phyloP scores from a whole-genome alignment of 2,113 vertebrate genomes.

The Nematolebias whitei region DNA sequence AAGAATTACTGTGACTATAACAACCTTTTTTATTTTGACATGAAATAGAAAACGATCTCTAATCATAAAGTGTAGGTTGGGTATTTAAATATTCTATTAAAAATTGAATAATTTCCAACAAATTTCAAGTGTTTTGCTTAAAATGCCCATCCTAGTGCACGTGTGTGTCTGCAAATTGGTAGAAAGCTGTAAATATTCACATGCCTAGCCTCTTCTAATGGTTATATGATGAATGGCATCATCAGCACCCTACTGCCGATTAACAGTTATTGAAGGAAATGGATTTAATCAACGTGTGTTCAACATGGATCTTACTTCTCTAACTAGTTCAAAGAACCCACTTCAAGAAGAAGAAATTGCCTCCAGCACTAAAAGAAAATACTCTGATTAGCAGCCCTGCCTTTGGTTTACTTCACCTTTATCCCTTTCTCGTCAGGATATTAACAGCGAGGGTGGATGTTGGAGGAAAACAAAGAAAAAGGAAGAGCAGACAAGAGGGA shows the following conservation, averaged over 20 bases:
- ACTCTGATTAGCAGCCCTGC: slow-evolving; percentile 19
- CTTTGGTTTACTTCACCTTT: slow-evolving; percentile 36
- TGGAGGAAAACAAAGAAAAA: slow-evolving; percentile 43
- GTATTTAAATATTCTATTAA: no score
- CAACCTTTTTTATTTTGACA: no score
- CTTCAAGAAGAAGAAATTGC: slow-evolving; percentile 34
- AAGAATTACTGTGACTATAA: no score
- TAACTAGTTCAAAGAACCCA: slow-evolving; percentile 48
- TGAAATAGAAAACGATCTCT: no score
- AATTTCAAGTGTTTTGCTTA: no score
- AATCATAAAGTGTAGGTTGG: no score
- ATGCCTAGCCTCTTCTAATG: no score
- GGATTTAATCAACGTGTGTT: slow-evolving; percentile 31
- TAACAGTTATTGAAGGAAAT: slow-evolving; percentile 7
- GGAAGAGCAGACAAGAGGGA: slow-evolving; percentile 36
- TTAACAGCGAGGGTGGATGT: slow-evolving; percentile 23
- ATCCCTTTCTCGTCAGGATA: slow-evolving; percentile 15
- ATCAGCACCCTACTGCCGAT: slow-evolving; percentile 18
- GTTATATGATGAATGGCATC: slow-evolving; percentile 48
- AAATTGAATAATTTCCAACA: no score
- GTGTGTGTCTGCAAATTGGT: no score
- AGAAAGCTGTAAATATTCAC: no score
- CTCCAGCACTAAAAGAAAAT: background rate
- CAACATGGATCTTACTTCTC: slow-evolving; percentile 44
- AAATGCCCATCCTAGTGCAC: no score